Percentiles rank a stretch among this genome's conserved stretches.
Conservation (phyloP, 2,113 vertebrate genomes). For the Harpagus bidentatus region DNA sequence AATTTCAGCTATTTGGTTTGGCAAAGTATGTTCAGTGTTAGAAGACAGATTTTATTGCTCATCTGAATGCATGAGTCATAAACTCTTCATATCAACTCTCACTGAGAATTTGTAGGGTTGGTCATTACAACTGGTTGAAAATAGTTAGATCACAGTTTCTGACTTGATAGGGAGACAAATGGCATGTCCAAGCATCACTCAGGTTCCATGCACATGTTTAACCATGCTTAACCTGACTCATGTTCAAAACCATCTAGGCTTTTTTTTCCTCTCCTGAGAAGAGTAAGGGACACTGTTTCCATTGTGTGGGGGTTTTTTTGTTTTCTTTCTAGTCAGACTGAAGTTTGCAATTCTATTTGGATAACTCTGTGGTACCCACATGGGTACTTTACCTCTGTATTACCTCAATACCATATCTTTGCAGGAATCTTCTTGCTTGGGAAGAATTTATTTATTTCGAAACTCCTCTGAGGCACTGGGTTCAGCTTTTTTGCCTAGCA, state of each 20-base stretch:
- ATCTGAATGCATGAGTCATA: neutral
- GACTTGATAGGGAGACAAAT: neutral
- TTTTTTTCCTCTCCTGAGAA: neutral
- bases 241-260: neutral
- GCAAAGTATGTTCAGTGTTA: neutral
- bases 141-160: neutral
- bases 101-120: neutral
- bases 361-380: neutral
- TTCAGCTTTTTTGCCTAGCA: neutral
- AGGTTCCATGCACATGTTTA: rapidly evolving
- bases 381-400: neutral
- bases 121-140: neutral
- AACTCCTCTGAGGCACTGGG: neutral
- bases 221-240: neutral
- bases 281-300: neutral
- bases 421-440: neutral
- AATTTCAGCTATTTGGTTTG: neutral
- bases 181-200: neutral
- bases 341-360: neutral
- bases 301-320: neutral
- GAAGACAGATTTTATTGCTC: neutral
- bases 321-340: neutral
- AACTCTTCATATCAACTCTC: neutral
- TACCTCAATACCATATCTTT: neutral
- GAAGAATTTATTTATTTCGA: neutral